Evolutionary conservation across 2,797 vertebrate genomes (phyloP).

Genomic region (Sandelia bainsii): DNA sequence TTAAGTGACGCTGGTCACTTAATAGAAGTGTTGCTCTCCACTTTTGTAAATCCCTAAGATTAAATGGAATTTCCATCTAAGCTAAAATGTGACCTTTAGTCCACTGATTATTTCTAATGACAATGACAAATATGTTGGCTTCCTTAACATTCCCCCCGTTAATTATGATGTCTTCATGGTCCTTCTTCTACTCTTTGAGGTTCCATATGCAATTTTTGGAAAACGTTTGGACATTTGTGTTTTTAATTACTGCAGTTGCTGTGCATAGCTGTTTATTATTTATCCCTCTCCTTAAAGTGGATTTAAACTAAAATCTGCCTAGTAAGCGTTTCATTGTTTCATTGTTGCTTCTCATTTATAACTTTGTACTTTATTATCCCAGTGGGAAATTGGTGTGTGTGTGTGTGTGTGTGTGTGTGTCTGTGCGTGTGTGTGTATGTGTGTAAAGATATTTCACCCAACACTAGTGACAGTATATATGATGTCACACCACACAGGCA

Average conservation of each 20-base stretch:
- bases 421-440: too few species aligned
- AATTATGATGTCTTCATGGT: conserved; percentile 30
- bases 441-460: too few species aligned
- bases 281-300: conserved; percentile 53
- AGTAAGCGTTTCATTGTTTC: conserved; percentile 9
- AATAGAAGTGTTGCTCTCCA: conserved; percentile 21
- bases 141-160: conserved; percentile 15
- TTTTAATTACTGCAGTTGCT: conserved; percentile 54
- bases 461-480: not conserved
- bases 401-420: too few species aligned
- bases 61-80: conserved; percentile 7
- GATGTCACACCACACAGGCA: not conserved
- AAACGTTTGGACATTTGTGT: conserved; percentile 39
- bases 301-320: conserved; percentile 42
- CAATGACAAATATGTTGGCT: not conserved
- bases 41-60: conserved; percentile 30
- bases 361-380: not conserved
- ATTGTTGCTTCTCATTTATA: not conserved
- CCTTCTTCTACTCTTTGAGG: conserved; percentile 22
- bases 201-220: conserved; percentile 47
- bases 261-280: conserved; percentile 55
- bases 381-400: too few species aligned
- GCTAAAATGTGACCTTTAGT: conserved; percentile 18
- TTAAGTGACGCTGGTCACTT: not conserved
- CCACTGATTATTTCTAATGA: conserved; percentile 15